Conservation (phyloP, 1,140 invertebrate species). For the Ostrea edulis region DNA sequence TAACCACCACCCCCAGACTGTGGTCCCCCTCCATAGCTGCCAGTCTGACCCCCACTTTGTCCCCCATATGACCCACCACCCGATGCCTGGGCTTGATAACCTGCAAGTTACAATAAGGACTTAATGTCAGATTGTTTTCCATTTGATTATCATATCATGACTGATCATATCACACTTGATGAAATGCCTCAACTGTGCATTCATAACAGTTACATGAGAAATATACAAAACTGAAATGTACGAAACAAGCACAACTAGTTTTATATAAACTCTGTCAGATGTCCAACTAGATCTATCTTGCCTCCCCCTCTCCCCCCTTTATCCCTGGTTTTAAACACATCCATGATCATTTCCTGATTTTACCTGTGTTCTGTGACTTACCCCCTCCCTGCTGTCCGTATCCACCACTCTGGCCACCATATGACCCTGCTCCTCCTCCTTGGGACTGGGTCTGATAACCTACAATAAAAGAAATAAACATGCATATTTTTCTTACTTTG, state of each 20-base stretch:
- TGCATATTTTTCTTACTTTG: neutral
- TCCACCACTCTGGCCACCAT: conserved; percentile 33
- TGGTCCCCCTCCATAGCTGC: conserved; percentile 49
- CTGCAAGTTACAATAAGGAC: conserved; percentile 17
- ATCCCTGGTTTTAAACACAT: too few relatives aligned
- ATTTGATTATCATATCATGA: too few relatives aligned
- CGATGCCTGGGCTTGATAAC: conserved; percentile 24
- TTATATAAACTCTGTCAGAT: too few relatives aligned
- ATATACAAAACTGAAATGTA: too few relatives aligned
- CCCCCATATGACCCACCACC: conserved; percentile 44
- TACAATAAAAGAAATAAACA: neutral
- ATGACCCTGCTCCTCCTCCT: conserved; percentile 33
- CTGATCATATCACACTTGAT: too few relatives aligned
- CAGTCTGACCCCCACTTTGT: conserved; percentile 41
- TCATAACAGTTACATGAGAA: too few relatives aligned
- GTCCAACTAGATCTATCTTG: too few relatives aligned
- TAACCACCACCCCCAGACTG: conserved; percentile 46
- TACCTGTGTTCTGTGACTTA: neutral
- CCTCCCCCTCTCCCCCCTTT: too few relatives aligned
- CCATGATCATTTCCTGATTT: neutral
- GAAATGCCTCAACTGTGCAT: too few relatives aligned
- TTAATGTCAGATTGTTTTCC: too few relatives aligned
- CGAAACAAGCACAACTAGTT: too few relatives aligned
- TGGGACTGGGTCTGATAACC: conserved; percentile 33
- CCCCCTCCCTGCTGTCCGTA: conserved; percentile 18